Percentiles rank a stretch among this genome's conserved stretches.
phyloP scores from a whole-genome alignment of 2,888 invertebrate species.

The Ephialtes manifestator region DNA sequence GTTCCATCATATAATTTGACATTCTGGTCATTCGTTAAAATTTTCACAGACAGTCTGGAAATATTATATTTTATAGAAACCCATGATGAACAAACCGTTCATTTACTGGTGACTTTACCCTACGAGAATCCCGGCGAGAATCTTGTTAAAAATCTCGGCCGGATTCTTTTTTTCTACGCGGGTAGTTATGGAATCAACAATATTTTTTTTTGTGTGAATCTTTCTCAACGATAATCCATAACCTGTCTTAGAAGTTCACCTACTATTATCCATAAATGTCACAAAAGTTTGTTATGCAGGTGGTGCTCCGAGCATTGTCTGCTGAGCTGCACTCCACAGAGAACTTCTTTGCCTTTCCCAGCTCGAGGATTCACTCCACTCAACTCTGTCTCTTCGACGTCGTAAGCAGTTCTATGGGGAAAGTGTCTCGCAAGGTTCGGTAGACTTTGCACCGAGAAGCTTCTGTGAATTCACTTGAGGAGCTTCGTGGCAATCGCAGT shows the following conservation, averaged over 20 bases:
- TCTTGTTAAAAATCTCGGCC: too few relatives aligned
- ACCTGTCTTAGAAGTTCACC: background rate
- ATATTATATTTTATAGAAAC: too few relatives aligned
- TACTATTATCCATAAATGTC: background rate
- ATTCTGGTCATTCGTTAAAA: too few relatives aligned
- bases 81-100: too few relatives aligned
- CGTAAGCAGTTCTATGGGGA: background rate
- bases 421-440: background rate
- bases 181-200: too few relatives aligned
- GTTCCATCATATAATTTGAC: too few relatives aligned
- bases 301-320: background rate
- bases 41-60: too few relatives aligned
- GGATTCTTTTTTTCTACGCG: too few relatives aligned
- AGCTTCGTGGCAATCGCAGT: constrained; percentile 1
- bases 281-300: background rate
- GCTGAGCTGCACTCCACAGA: background rate
- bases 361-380: background rate
- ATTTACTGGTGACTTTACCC: too few relatives aligned
- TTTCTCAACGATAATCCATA: background rate
- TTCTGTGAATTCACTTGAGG: constrained; percentile 4
- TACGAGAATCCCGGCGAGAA: too few relatives aligned
- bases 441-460: constrained; percentile 4
- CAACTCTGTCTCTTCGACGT: background rate
- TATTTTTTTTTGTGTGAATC: background rate
- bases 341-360: background rate